Evolutionary conservation across 92 coral and sea anemone genomes (phyloP), one percentile per base, ranked within the genome.

Genomic region (Anthopleura xanthogrammica): DNA sequence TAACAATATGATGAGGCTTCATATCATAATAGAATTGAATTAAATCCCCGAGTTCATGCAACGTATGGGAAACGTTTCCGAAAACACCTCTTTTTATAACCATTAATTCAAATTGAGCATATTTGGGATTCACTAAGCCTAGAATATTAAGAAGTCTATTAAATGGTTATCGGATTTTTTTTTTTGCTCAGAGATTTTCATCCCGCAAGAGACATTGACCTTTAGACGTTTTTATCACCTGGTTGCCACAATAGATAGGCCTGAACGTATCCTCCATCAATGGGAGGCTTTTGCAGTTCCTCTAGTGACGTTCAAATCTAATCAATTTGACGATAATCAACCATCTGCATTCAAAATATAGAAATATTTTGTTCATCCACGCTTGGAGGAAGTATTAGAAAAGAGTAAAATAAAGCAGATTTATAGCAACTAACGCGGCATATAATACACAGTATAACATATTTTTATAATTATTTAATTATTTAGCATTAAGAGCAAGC

Each of bases 221-320:
- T 68, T 68, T 68, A 16, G 41, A 29, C 41, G 42, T 13, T 68
- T 5, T 24, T 68, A 22, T 12, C 42, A 10, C 41, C 74, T 68
- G 36, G 41, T n/a, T n/a, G 74, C 74, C 74, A 68, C 74, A 68
- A 36, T 23, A 22, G 19, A 68, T 68, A 36, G 74, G 74, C 74
- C 74, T 29, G 36, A 36, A 68, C 74, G 6, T 23, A 36, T 68
- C 74, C 14, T 36, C 50, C 3, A 23, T 23, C 70, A 13, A 68
- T 68, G 24, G 7, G 54, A 11, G 17, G 16, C 74, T 12, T 12
- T 68, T 13, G 40, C 74, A 68, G 74, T 68, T 22, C 74, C 29
- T 68, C 74, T 22, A 68, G 74, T 22, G 74, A 68, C 16, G 74
- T 22, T 9, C 16, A 12, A 68, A 68, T 9, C 16, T 68, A 7